Base-by-base conservation (phyloP, 2,113 vertebrate genomes). In the Proterorhinus semilunaris region DNA sequence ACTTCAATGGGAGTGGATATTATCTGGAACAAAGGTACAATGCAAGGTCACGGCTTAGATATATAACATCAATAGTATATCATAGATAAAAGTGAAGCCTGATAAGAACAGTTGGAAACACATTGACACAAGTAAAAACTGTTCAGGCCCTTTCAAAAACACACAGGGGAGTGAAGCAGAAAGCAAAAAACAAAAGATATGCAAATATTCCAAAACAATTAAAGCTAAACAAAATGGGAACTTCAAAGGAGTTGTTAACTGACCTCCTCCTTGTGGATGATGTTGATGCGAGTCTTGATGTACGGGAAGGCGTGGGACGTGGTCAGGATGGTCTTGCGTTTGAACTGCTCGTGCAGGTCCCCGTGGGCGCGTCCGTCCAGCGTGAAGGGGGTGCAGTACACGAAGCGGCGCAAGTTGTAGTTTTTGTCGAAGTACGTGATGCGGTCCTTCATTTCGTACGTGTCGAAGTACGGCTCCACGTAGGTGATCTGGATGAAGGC, bases 351-450 rank as follows among this genome's bases (percentile, higher is more conserved):
- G 1, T 98, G 96, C 68, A 99, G 94, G 57, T 99, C 98, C 0
- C 98, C 98, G 1, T 99, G 98, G 4, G 98, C 97, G 1, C 98
- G 92, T 3, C 98, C 98, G 0, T 99, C 98, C 86, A 98, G 91
- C 0, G 98, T 99, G 91, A 99, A 99, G 12, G 98, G 98, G 0
- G 98, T 99, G 88, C 96, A 99, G 92, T 99, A 99, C 90, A 99
- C 96, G 45, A 99, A 99, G 5, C 96, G 96, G 1, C 98, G 91
- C 89, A 99, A 63, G 88, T 99, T 99, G 86, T 99, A 99, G 90
- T 99, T 99, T 82, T 99, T 99, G 89, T 99, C 98, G 0, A 99
- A 99, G 85, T 99, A 99, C 0, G 98, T 99, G 83, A 99, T 98
- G 79, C 98, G 94, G 88, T 99, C 97, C 92, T 99, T 99, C 96